Percentiles rank a stretch among this genome's conserved stretches.
These are phyloP conservation scores for Gadopsis marmoratus DNA, from an alignment of 2,797 vertebrate genomes.

Conservation along the genomic window DNA sequence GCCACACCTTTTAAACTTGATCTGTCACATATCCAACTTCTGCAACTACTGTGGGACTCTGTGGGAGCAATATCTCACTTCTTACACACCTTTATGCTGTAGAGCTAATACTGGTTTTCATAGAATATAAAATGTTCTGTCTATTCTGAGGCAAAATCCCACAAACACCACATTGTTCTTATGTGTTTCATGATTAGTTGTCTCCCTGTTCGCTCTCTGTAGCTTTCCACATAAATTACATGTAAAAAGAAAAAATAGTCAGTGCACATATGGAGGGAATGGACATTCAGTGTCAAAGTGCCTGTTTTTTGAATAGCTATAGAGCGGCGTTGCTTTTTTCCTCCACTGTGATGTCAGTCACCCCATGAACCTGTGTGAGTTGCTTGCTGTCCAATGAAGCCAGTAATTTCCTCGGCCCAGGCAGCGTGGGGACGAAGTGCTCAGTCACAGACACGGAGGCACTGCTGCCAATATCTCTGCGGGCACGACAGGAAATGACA, in stretches of 20 bases:
- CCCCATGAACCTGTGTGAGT: constrained; percentile 91
- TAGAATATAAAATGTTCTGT: neutral
- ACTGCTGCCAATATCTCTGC: constrained; percentile 82
- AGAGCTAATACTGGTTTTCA: constrained; percentile 15
- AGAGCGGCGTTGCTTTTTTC: constrained; percentile 20
- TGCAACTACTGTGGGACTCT: neutral
- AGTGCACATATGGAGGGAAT: neutral
- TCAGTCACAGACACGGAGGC: constrained; percentile 84
- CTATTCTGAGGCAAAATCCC: neutral
- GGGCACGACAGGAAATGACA: constrained; percentile 67
- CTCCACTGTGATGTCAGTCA: constrained; percentile 76
- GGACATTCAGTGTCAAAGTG: constrained; percentile 8
- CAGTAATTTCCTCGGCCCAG: constrained; percentile 89
- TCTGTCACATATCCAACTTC: neutral
- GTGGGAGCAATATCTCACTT: neutral
- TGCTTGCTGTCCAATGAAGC: constrained; percentile 90
- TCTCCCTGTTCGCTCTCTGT: too few species aligned
- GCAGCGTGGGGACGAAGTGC: constrained; percentile 84
- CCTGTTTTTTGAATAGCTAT: constrained; percentile 13
- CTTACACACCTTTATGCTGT: too few species aligned
- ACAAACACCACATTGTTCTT: neutral
- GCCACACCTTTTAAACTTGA: constrained; percentile 18
- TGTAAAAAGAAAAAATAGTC: neutral
- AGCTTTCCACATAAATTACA: constrained; percentile 5
- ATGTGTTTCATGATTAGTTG: neutral